Evolutionary conservation across 2,113 vertebrate species (phyloP), one percentile per base, ranked within the genome.

Genomic region (Setophaga kirtlandii): DNA sequence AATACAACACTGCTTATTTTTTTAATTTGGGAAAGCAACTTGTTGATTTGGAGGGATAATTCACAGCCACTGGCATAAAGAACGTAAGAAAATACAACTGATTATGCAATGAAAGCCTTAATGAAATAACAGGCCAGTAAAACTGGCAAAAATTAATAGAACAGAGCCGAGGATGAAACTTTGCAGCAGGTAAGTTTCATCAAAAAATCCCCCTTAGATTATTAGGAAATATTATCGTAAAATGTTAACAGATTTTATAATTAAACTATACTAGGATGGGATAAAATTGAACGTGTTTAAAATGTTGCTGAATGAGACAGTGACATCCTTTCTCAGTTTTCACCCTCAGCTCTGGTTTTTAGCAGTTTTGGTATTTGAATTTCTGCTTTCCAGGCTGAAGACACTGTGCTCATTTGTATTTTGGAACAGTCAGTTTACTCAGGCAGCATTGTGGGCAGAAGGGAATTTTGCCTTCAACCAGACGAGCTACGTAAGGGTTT

Each of bases 381-480:
- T 25, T 47, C 30, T 24, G 20, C 39, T 80, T 82, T 89, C 47
- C 67, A 85, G 62, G 68, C 5, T 21, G 65, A 69, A 84, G 62
- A 82, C 69, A 81, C 70, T 47, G 75, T 11, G 42, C 46, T 74
- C 33, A 28, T 85, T 85, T 93, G 78, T 84, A n/a, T 92, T 85
- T 86, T 79, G 64, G 49, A 68, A 30, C 22, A 60, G 28, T 69
- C n/a, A 16, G 16, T 90, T 83, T 80, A 91, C 63, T 67, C 4
- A 69, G 59, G 87, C 59, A 59, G 30, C 17, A 2, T 4, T 80
- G 74, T 42, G 70, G 80, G 83, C 91, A 91, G 81, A 89, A 78
- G 80, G 70, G 91, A 90, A 93, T 93, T 95, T 80, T 86, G 93
- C 68, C 71, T 90, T 90, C 90, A 80, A 84, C 71, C 60, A 83